Base-by-base conservation (phyloP, 2,113 vertebrate species). In the Hemibagrus wyckioides region DNA sequence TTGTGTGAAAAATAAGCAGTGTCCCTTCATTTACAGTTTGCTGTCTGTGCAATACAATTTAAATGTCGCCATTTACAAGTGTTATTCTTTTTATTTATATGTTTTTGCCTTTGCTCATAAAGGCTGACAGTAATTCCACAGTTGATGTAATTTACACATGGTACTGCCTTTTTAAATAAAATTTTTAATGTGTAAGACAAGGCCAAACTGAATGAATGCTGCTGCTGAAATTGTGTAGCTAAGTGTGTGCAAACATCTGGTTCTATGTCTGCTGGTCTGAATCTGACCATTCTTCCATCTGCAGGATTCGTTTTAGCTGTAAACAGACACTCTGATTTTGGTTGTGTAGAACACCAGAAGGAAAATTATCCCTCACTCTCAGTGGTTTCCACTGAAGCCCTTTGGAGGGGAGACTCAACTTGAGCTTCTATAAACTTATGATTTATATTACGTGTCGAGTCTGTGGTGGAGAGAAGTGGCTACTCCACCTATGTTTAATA, bases 251-350 rank as follows among this genome's bases (percentile, higher is more conserved):
- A 83, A 48, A 57, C 84, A 71, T 73, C 83, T 52, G 83, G 75
- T 85, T 89, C 81, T 67, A 52, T 28, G 13, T 82, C 84, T 88
- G 69, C 63, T 80, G 69, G 82, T 56, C 50, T 85, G 65, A 80
- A 54, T 57, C 77, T 71, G 59, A 76, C 80, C 30, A 48, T 82
- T 88, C 79, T 56, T 80, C 87, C 80, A 85, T 82, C 87, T 88
- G 84, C 81, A 73, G 65, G 65, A 65, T 76, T 56, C 28, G 48
- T 87, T 83, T 82, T 6, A 25, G 52, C 75, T 50, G 36, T 90
- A 80, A 90, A 90, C 88, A 89, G 80, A 87, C 28, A 56, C 54
- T 86, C 44, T 86, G 65, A 11, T 80, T 90, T 84, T 91, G 81
- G 63, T 57, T 81, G 50, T 81, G 50, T 82, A 65, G 39, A 56